These are phyloP conservation scores for Petrolisthes manimaculis DNA, from an alignment of 2,888 invertebrate species.

Conservation along the genomic window DNA sequence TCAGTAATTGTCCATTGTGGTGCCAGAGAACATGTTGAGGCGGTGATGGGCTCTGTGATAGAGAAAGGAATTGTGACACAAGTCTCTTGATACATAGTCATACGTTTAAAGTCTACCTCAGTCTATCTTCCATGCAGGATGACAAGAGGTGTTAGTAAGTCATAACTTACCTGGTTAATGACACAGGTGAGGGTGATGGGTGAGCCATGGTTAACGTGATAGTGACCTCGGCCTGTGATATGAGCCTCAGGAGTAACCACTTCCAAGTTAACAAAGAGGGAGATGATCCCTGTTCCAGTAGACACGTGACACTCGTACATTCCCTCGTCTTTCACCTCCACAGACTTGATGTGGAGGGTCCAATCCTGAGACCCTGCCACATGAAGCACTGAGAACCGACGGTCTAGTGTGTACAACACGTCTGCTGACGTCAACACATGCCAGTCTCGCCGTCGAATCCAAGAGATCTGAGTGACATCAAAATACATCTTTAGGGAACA, in stretches of 20 bases:
- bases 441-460: conserved; percentile 65
- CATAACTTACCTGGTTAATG: conserved; percentile 49
- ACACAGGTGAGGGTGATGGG: conserved; percentile 62
- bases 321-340: conserved; percentile 55
- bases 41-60: conserved; percentile 54
- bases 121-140: background rate
- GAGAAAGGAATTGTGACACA: background rate
- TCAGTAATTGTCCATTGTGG: conserved; percentile 59
- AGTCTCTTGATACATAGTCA: background rate
- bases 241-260: conserved; percentile 63
- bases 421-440: conserved; percentile 63
- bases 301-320: conserved; percentile 65
- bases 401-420: conserved; percentile 56
- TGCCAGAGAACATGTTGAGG: conserved; percentile 63
- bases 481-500: background rate
- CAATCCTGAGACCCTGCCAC: conserved; percentile 63
- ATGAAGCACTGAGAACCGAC: conserved; percentile 62
- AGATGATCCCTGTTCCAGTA: conserved; percentile 65
- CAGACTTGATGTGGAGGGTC: conserved; percentile 62
- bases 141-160: conserved; percentile 22
- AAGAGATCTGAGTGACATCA: conserved; percentile 55
- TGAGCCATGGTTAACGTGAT: conserved; percentile 63
- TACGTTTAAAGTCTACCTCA: background rate
- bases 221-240: conserved; percentile 58
- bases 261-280: conserved; percentile 60